phyloP scores from a whole-genome alignment of 2,113 vertebrate genomes.

The Rhizomys pruinosus region DNA sequence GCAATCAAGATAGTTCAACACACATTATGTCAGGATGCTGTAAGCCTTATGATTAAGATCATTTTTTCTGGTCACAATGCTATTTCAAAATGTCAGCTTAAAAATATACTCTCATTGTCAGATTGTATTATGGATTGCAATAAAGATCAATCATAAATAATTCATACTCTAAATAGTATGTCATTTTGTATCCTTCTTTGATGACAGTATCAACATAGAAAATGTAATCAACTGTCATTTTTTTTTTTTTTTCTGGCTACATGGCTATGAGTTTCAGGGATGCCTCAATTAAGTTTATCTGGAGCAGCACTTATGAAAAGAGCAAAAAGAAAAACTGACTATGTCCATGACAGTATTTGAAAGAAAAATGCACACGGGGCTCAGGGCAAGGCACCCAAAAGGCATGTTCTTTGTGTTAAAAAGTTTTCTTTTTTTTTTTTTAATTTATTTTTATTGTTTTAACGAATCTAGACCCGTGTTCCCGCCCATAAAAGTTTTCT shows the following conservation, averaged over 20 bases:
- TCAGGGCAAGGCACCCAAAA: background rate
- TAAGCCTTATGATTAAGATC: background rate
- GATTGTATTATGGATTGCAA: background rate
- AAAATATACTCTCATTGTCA: background rate
- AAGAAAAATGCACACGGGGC: background rate
- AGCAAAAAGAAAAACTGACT: background rate
- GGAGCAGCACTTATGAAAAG: background rate
- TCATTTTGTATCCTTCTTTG: background rate
- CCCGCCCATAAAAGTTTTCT: too few relatives aligned
- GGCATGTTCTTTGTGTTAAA: background rate
- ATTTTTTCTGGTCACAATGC: background rate
- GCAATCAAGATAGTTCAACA: background rate
- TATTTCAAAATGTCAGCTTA: constrained; percentile 23
- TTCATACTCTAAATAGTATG: background rate
- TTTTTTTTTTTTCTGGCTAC: background rate
- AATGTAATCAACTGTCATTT: background rate
- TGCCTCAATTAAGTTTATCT: background rate
- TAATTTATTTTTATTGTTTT: too few relatives aligned
- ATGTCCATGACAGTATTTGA: background rate
- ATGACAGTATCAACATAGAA: background rate
- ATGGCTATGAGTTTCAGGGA: background rate
- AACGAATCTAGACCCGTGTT: too few relatives aligned
- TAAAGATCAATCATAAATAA: background rate
- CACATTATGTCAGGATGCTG: background rate
- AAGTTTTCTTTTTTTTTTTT: too few relatives aligned